Evolutionary conservation across 64 coral and sea anemone species (phyloP).

Genomic region (Pachyseris speciosa): DNA sequence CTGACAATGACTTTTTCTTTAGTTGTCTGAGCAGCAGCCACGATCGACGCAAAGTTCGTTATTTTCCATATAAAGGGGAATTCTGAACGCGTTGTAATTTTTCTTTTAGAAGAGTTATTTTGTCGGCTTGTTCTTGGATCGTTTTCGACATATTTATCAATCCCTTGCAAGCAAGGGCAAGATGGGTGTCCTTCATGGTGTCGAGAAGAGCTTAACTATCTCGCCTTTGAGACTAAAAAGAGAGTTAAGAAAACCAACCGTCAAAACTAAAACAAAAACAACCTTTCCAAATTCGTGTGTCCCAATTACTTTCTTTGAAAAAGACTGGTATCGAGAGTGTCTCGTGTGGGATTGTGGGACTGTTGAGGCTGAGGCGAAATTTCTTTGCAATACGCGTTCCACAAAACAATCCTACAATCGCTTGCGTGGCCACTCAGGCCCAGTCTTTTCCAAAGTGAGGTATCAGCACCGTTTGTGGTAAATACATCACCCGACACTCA

Average conservation of each 20-base stretch:
- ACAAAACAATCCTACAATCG: too few species aligned
- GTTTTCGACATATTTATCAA: not conserved
- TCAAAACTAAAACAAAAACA: not conserved
- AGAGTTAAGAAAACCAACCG: too few species aligned
- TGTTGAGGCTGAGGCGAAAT: too few species aligned
- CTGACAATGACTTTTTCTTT: not conserved
- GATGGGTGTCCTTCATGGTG: slow-evolving; percentile 6
- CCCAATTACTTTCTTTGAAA: too few species aligned
- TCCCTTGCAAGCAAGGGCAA: not conserved
- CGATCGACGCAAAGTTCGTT: slow-evolving; percentile 3
- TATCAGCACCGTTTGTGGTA: too few species aligned
- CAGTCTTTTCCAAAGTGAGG: too few species aligned
- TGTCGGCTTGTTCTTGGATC: slow-evolving; percentile 9
- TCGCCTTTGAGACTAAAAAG: slow-evolving; percentile 11
- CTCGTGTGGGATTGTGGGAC: too few species aligned
- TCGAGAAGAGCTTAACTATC: slow-evolving; percentile 4
- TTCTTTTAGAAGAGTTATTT: not conserved
- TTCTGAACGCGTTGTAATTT: slow-evolving; percentile 28
- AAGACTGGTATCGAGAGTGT: too few species aligned
- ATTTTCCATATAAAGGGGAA: slow-evolving; percentile 33
- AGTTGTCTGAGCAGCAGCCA: not conserved
- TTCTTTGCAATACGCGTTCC: too few species aligned
- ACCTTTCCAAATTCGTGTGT: too few species aligned
- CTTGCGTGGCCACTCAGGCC: too few species aligned
- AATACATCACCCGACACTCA: too few species aligned